Percentiles rank a stretch among this genome's conserved stretches.
Conservation (phyloP, 2,113 vertebrate genomes). For the Dipodomys ordii region DNA sequence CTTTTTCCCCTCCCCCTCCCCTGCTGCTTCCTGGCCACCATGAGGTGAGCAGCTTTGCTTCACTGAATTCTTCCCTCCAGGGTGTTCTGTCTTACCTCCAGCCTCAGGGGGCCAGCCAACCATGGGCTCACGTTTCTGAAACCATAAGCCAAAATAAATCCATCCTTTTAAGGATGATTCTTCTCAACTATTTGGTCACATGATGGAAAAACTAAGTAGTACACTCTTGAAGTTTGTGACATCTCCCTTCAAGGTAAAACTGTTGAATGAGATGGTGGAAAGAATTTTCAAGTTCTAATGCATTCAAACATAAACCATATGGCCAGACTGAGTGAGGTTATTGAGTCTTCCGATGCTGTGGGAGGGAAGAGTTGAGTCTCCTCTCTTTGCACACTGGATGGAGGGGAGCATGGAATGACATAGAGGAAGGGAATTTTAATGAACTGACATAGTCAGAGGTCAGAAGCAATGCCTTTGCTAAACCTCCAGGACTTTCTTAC, state of each 20-base stretch:
- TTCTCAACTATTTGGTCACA: not conserved
- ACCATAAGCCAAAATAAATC: not conserved
- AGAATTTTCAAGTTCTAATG: not conserved
- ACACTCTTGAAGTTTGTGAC: not conserved
- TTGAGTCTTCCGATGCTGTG: fast-evolving
- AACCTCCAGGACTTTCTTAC: not conserved
- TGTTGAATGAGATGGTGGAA: not conserved
- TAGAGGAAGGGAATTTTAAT: not conserved
- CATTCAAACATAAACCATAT: not conserved
- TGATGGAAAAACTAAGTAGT: not conserved
- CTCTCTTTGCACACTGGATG: not conserved
- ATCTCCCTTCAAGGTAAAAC: not conserved
- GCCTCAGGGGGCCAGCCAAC: not conserved
- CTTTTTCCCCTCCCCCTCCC: not conserved
- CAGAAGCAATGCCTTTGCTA: not conserved
- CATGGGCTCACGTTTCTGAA: not conserved
- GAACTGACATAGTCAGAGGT: not conserved
- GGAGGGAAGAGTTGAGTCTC: not conserved
- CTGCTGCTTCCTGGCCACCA: not conserved
- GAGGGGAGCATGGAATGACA: too few species aligned
- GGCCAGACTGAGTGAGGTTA: not conserved
- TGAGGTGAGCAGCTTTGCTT: not conserved
- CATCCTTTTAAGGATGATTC: not conserved
- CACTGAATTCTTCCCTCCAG: not conserved
- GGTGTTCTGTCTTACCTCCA: not conserved